phyloP scores from a whole-genome alignment of 1,140 invertebrate species.

The Drosophila persimilis region DNA sequence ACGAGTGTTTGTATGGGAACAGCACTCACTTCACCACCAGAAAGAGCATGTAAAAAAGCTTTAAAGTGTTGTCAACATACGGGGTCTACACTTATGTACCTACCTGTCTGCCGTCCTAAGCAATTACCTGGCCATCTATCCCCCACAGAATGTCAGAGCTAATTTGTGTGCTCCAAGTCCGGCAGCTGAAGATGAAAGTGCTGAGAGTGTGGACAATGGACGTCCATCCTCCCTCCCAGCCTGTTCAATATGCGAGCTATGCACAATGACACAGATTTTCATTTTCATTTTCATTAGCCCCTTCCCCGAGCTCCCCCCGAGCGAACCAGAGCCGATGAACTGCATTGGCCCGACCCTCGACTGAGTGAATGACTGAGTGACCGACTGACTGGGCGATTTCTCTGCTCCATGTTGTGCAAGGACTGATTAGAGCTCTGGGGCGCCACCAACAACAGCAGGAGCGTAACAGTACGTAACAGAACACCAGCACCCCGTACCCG shows the following conservation, averaged over 20 bases:
- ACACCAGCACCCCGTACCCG: conserved; percentile 8
- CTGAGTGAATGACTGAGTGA: conserved; percentile 33
- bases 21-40: too few relatives aligned
- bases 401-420: conserved; percentile 40
- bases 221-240: conserved; percentile 6
- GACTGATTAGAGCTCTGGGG: conserved; percentile 65
- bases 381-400: conserved; percentile 23
- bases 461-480: conserved; percentile 36
- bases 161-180: conserved; percentile 46
- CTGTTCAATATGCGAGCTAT: conserved; percentile 65
- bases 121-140: conserved; percentile 49
- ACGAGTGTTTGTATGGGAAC: too few relatives aligned
- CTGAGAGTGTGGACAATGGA: conserved; percentile 35
- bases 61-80: conserved; percentile 33
- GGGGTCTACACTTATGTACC: not conserved
- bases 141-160: conserved; percentile 37
- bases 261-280: conserved; percentile 75
- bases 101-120: conserved; percentile 27
- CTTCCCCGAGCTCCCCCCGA: conserved; percentile 11
- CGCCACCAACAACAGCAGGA: conserved; percentile 38
- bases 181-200: conserved; percentile 40
- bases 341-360: conserved; percentile 3
- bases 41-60: conserved; percentile 9
- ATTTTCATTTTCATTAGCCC: conserved; percentile 59
- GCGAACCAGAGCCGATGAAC: conserved; percentile 40